Percentiles rank a stretch among this genome's conserved stretches.
Evolutionary conservation across 2,113 vertebrate species (phyloP).

Genomic region (Delphinapterus leucas): DNA sequence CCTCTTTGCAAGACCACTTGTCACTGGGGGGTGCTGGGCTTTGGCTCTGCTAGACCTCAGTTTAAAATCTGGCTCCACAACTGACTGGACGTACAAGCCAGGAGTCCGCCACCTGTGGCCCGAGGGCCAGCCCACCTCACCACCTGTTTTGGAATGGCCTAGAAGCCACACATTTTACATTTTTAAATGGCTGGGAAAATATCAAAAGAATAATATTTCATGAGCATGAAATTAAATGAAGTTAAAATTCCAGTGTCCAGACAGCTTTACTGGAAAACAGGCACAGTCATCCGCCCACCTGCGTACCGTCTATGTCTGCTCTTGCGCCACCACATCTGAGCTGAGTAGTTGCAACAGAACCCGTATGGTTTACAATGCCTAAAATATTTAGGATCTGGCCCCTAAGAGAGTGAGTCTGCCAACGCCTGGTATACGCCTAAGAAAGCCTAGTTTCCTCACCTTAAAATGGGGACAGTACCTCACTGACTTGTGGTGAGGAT

Average conservation of each 20-base stretch:
- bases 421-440: neutral
- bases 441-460: neutral
- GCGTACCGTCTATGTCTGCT: neutral
- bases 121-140: accelerated
- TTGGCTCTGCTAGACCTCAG: neutral
- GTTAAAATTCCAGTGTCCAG: neutral
- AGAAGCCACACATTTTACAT: neutral
- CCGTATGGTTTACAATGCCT: neutral
- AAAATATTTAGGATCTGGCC: neutral
- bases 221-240: neutral
- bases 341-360: neutral
- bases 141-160: neutral
- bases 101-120: neutral
- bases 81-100: neutral
- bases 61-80: neutral
- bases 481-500: neutral
- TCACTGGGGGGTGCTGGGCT: neutral
- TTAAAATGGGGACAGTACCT: neutral
- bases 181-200: neutral
- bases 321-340: neutral
- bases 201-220: neutral
- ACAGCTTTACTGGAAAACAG: neutral
- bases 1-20: neutral
- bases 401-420: neutral
- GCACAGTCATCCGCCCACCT: no score